Evolutionary conservation across 2,797 vertebrate species (phyloP).

Genomic region (Hapalemur alaotrensis): DNA sequence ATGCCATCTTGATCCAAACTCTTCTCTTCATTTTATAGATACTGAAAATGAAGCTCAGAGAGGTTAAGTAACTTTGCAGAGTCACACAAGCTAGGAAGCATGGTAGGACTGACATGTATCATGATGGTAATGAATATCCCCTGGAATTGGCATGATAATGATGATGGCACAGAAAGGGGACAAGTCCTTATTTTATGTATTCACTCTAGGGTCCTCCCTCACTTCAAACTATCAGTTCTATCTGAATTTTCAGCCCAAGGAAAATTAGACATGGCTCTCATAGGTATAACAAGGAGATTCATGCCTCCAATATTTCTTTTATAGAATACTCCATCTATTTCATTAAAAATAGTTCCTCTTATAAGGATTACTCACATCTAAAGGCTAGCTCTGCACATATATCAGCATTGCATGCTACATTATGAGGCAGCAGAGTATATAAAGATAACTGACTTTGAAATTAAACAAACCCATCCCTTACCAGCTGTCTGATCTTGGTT

Average conservation of each 20-base stretch:
- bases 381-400: not conserved
- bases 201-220: not conserved
- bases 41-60: not conserved
- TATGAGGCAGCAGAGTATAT: not conserved
- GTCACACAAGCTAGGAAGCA: not conserved
- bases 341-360: constrained; percentile 18
- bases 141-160: not conserved
- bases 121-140: not conserved
- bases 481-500: constrained; percentile 5
- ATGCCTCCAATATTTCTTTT: not conserved
- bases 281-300: not conserved
- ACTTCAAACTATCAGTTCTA: not conserved
- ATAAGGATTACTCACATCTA: not conserved
- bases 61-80: not conserved
- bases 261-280: constrained; percentile 18
- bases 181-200: not conserved
- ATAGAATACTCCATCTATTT: not conserved
- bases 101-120: not conserved
- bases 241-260: not conserved
- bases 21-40: not conserved
- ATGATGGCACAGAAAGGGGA: not conserved
- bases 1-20: not conserved
- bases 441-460: constrained; percentile 4
- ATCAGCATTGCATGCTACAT: not conserved
- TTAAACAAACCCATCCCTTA: not conserved